These are phyloP conservation scores for Paelopatides confundens DNA, from an alignment of 53 echinoderm and acorn worm species.

Conservation along the genomic window DNA sequence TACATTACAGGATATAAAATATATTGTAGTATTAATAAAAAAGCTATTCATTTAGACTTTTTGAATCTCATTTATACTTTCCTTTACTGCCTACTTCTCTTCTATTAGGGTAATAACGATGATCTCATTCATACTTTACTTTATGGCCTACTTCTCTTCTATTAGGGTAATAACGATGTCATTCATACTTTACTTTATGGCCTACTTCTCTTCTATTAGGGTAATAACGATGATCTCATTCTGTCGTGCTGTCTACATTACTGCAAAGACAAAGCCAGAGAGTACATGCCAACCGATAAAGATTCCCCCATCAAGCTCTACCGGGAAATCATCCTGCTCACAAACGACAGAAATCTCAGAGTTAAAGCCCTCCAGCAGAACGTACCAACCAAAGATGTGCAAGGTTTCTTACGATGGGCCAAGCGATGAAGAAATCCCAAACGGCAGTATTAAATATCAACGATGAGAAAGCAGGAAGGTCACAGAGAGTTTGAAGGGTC, in stretches of 20 bases:
- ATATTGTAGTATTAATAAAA: no score
- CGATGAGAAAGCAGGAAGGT: not conserved
- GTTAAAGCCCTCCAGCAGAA: constrained; percentile 96
- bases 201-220: constrained; percentile 53
- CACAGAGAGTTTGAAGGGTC: no score
- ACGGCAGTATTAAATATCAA: not conserved
- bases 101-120: no score
- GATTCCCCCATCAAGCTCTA: constrained; percentile 84
- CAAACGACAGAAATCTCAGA: constrained; percentile 93
- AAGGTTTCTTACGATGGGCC: constrained; percentile 80
- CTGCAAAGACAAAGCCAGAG: constrained; percentile 81
- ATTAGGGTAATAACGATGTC: no score
- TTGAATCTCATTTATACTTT: no score
- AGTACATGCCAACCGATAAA: constrained; percentile 89
- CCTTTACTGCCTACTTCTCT: no score
- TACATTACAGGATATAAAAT: no score
- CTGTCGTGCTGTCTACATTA: constrained; percentile 90
- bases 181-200: no score
- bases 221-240: constrained; percentile 94
- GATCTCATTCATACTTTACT: no score
- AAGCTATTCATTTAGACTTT: no score
- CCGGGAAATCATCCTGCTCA: constrained; percentile 93
- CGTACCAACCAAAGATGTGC: constrained; percentile 89
- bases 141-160: no score
- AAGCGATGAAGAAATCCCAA: constrained; percentile 66